Conservation (phyloP, 1,140 invertebrate genomes). For the Drosophila ercepeae region DNA sequence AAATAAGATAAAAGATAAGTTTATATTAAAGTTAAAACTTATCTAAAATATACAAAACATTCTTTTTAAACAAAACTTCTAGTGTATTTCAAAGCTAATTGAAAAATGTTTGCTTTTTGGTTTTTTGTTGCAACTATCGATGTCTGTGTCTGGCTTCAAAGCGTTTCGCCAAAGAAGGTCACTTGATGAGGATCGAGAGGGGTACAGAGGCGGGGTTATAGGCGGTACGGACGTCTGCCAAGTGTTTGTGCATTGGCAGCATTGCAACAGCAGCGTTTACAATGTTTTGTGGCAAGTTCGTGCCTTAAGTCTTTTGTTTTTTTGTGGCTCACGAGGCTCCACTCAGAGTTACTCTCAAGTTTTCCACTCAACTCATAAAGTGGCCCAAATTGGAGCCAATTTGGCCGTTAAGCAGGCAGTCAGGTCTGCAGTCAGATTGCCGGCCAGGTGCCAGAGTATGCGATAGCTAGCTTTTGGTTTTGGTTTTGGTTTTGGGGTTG, state of each 20-base stretch:
- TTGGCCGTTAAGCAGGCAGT: constrained; percentile 13
- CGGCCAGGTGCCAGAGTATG: constrained; percentile 35
- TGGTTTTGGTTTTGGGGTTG: constrained; percentile 31
- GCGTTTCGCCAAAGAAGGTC: constrained; percentile 58
- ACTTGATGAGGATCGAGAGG: constrained; percentile 12
- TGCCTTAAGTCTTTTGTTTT: constrained; percentile 75
- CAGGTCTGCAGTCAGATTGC: constrained; percentile 20
- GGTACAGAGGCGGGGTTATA: not conserved
- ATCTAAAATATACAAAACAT: too few relatives aligned
- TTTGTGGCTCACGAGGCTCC: constrained; percentile 25
- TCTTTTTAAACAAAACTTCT: not conserved
- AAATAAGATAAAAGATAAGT: too few relatives aligned
- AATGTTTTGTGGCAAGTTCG: constrained; percentile 70
- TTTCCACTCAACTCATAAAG: constrained; percentile 24
- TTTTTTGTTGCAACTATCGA: constrained; percentile 22
- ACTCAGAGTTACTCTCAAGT: constrained; percentile 5
- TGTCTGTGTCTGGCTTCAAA: constrained; percentile 37
- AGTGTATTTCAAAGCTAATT: constrained; percentile 5
- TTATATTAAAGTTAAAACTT: too few relatives aligned
- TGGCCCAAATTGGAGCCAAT: constrained; percentile 49
- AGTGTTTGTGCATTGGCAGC: constrained; percentile 40
- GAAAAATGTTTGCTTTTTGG: not conserved
- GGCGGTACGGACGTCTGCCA: constrained; percentile 23
- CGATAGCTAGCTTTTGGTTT: constrained; percentile 16
- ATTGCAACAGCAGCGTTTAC: constrained; percentile 51